Evolutionary conservation across 1,140 invertebrate genomes (phyloP), one percentile per base, ranked within the genome.

Genomic region (Hycleus phaleratus): DNA sequence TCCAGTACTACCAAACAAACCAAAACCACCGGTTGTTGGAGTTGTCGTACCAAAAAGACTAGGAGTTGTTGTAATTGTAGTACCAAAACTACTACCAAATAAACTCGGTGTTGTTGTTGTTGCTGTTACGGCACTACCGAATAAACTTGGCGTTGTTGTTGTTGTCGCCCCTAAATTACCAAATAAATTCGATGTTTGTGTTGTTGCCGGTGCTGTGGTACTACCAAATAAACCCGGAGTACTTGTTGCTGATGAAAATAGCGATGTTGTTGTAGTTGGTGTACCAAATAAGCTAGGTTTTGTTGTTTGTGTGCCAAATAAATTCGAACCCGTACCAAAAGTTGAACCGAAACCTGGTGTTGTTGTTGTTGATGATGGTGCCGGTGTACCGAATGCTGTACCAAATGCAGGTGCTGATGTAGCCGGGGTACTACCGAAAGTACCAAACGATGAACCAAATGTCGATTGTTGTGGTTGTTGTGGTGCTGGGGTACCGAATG

Each of bases 351-450:
- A 69, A 44, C 68, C 56, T 9, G 67, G 63, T 10, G 61, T 56
- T 24, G 68, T 49, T 9, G 70, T 61, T 8, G 69, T 61, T 8
- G 66, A 52, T 18, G 18, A 2, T 18, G 18, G 18, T 18, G 18
- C 18, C 7, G 68, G 47, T 10, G 68, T 52, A 3, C 71, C 73
- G 59, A 74, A 74, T 39, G 61, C 60, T 4, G 59, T 63, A 1
- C 73, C 73, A 66, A 77, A 74, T 10, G 71, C 71, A 46, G 75
- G 72, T 25, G 73, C 67, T 7, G 71, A 61, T 12, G 67, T 62
- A 1, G 74, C 68, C 2, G 75, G 60, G 3, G 75, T 68, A 2
- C 74, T 67, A 8, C 77, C 76, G 50, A 79, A 78, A 26, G 67
- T 68, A 5, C 77, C 76, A 59, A 72, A 67, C 10, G 60, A 42